These are phyloP conservation scores for Mythimna vitellina DNA, from an alignment of 2,888 invertebrate species.

Conservation along the genomic window DNA sequence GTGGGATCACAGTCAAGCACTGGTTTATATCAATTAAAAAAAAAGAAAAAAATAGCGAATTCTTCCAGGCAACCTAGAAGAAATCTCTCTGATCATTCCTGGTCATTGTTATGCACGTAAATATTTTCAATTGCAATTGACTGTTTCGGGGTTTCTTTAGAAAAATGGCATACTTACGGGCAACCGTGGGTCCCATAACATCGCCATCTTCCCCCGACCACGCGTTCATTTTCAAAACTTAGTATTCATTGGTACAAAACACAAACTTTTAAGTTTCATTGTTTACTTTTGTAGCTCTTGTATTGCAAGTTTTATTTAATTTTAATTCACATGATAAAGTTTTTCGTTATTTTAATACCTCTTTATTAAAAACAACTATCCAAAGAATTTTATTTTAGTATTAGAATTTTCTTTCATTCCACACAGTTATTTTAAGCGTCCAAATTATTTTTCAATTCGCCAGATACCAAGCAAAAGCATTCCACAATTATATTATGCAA, in stretches of 20 bases:
- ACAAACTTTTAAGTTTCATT: conserved; percentile 23
- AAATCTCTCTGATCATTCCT: no score
- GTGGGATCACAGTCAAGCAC: no score
- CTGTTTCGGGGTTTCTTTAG: no score
- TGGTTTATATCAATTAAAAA: no score
- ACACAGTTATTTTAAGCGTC: conserved; percentile 9
- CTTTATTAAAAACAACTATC: not conserved
- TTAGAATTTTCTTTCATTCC: not conserved
- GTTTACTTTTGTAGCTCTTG: not conserved
- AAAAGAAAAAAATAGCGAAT: no score
- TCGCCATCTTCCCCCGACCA: conserved; percentile 81
- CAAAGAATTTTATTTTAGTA: not conserved
- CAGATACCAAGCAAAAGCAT: not conserved
- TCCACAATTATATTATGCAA: not conserved
- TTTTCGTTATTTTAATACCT: not conserved
- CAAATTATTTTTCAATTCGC: conserved; percentile 2
- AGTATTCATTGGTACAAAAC: not conserved
- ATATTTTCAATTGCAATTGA: no score
- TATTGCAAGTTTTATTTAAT: not conserved
- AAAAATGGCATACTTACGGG: conserved; percentile 75
- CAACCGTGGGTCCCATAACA: conserved; percentile 84
- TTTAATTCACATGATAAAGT: not conserved
- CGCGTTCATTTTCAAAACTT: conserved; percentile 77
- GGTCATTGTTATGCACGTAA: no score
- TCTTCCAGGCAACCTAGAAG: no score